Conservation (phyloP, 2,888 invertebrate species). For the Brassicogethes aeneus region DNA sequence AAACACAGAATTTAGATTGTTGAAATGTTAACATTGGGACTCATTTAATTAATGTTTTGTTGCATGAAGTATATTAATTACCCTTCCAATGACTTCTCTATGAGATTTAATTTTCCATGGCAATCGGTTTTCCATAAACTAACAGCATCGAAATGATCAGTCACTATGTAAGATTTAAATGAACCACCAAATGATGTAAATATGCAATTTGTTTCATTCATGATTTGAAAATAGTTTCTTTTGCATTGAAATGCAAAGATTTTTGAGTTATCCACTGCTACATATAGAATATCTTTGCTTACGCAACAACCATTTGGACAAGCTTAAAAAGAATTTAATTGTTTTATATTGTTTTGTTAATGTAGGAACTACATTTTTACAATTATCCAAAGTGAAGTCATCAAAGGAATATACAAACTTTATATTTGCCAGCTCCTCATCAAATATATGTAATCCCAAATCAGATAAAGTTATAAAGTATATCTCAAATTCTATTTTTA, state of each 20-base stretch:
- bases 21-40: too few species aligned
- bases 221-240: not conserved
- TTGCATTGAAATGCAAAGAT: not conserved
- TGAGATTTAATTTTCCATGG: not conserved
- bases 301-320: not conserved
- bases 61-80: too few species aligned
- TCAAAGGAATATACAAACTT: not conserved
- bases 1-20: not conserved
- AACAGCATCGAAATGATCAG: constrained; percentile 2
- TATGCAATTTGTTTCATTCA: not conserved
- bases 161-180: not conserved
- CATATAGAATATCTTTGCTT: not conserved
- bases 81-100: not conserved
- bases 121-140: not conserved
- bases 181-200: not conserved
- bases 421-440: not conserved
- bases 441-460: not conserved
- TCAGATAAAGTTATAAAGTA: not conserved
- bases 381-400: too few species aligned
- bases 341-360: not conserved
- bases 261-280: not conserved
- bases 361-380: too few species aligned
- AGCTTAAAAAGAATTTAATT: not conserved
- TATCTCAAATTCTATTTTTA: not conserved
- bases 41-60: too few species aligned